Conservation (phyloP, 2,888 invertebrate species). For the Meta bourneti region DNA sequence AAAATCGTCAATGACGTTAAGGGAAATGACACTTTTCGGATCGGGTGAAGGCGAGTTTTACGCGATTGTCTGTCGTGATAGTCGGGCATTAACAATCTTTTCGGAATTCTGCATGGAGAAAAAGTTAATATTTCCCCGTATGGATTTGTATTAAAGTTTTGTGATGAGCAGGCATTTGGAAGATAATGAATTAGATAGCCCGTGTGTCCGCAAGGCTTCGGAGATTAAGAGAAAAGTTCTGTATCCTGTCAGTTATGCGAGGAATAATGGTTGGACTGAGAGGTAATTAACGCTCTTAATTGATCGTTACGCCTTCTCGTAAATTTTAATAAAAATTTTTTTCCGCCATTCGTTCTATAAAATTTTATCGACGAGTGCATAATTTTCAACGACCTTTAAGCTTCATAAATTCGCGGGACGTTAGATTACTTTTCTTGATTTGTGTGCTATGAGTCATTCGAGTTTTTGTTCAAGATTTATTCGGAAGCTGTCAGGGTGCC, state of each 20-base stretch:
- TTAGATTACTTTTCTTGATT: neutral
- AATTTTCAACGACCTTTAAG: neutral
- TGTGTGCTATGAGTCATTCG: neutral
- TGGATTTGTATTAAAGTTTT: neutral
- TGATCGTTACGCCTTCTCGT: neutral
- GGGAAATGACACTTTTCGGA: neutral
- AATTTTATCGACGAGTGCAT: neutral
- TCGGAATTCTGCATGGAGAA: neutral
- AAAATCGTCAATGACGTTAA: slow-evolving; percentile 1
- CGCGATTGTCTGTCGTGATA: neutral
- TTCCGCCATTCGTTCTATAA: neutral
- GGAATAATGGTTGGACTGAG: neutral
- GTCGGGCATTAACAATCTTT: neutral
- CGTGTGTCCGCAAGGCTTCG: neutral
- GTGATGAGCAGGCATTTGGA: neutral
- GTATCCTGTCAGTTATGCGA: neutral
- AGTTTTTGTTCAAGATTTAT: neutral
- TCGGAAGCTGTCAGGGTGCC: neutral
- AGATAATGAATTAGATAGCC: neutral
- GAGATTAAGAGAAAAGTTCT: neutral
- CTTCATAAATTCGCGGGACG: neutral
- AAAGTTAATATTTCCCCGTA: neutral
- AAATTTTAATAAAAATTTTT: neutral
- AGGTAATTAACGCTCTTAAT: neutral
- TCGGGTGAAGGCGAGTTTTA: too few species aligned